Evolutionary conservation across 2,888 invertebrate genomes (phyloP).

Genomic region (Drosophila birchii): DNA sequence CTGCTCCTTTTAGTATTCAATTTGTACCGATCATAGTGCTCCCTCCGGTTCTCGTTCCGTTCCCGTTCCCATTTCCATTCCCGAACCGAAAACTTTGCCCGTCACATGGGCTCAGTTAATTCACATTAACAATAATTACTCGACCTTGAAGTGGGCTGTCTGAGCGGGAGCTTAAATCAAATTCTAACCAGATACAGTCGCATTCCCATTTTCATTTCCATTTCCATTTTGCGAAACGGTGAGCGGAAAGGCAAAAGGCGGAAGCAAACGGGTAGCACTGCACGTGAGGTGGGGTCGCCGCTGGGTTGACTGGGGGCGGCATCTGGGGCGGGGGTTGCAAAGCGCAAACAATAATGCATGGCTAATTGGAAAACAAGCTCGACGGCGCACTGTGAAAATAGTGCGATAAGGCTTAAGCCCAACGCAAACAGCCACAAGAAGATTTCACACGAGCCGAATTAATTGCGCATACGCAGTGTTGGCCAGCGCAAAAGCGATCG

Average conservation of each 20-base stretch:
- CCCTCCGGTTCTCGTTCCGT: constrained; percentile 4
- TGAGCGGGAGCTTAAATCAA: constrained; percentile 47
- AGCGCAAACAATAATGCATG: constrained; percentile 35
- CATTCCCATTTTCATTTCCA: constrained; percentile 43
- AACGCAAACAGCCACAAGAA: constrained; percentile 38
- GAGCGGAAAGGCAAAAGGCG: constrained; percentile 45
- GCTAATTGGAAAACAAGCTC: constrained; percentile 58
- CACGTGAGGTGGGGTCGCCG: constrained; percentile 37
- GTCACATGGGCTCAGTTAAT: constrained; percentile 47
- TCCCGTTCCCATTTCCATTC: constrained; percentile 7
- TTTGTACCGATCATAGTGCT: neutral
- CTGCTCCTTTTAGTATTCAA: constrained; percentile 1
- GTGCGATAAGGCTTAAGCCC: constrained; percentile 35
- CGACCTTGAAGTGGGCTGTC: constrained; percentile 51
- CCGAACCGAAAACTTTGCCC: constrained; percentile 7
- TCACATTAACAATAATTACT: constrained; percentile 49
- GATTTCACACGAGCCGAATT: constrained; percentile 47
- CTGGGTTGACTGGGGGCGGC: constrained; percentile 2
- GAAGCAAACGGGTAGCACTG: constrained; percentile 33
- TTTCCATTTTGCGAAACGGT: constrained; percentile 40
- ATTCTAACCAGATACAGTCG: constrained; percentile 43
- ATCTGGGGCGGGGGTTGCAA: constrained; percentile 4
- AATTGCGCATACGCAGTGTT: constrained; percentile 68
- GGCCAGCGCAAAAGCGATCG: constrained; percentile 11
- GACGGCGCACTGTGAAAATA: constrained; percentile 3